Conservation (phyloP, 2,113 vertebrate genomes). For the Rhabdomys dilectus region DNA sequence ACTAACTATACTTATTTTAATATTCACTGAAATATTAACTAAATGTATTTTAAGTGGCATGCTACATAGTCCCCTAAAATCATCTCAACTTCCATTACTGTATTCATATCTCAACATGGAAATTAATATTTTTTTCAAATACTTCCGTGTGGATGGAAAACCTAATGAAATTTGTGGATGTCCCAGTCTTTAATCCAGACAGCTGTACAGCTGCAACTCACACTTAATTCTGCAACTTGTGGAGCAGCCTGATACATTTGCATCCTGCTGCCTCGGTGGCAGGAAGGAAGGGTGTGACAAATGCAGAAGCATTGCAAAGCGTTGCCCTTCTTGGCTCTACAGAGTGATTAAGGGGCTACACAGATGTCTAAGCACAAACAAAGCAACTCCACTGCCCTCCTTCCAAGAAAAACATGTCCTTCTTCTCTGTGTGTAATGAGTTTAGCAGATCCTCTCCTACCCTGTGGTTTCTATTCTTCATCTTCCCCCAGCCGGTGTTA, state of each 20-base stretch:
- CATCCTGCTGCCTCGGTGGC: conserved; percentile 25
- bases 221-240: neutral
- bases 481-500: neutral
- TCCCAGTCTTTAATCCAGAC: neutral
- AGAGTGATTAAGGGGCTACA: conserved; percentile 35
- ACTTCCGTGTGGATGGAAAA: neutral
- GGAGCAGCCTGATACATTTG: neutral
- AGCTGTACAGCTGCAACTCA: neutral
- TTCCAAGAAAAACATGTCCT: neutral
- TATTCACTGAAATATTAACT: neutral
- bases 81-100: neutral
- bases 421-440: neutral
- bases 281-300: neutral
- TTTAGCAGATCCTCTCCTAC: neutral
- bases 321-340: neutral
- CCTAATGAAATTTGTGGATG: neutral
- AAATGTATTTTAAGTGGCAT: neutral
- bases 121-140: neutral
- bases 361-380: conserved; percentile 47
- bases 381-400: neutral
- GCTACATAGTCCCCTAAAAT: neutral
- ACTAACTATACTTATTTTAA: conserved; percentile 4
- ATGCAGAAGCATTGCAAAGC: neutral
- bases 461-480: neutral
- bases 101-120: neutral